A percentile compares a stretch with the other conserved stretches of the same genome.
Conservation (phyloP, 2,888 invertebrate species). For the Cheilosia vernalis region DNA sequence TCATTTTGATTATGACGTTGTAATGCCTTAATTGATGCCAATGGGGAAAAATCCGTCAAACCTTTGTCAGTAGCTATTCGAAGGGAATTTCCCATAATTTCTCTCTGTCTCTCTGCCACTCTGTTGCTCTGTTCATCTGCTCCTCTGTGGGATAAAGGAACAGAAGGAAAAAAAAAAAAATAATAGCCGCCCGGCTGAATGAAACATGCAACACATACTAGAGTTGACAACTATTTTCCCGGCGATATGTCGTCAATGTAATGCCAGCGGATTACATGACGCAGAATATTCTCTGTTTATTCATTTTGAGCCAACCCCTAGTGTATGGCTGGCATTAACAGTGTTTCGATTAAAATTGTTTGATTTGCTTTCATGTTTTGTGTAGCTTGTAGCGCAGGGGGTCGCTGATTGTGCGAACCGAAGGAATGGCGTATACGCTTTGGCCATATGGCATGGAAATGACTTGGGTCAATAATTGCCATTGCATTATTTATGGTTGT, state of each 20-base stretch:
- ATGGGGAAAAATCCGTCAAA: slow-evolving; percentile 65
- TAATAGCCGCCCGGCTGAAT: neutral
- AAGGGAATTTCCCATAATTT: slow-evolving; percentile 15
- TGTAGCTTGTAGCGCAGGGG: slow-evolving; percentile 31
- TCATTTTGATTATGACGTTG: slow-evolving; percentile 83
- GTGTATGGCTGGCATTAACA: slow-evolving; percentile 46
- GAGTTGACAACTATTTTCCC: slow-evolving; percentile 54
- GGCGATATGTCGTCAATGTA: slow-evolving; percentile 24
- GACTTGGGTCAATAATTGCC: slow-evolving; percentile 60
- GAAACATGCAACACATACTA: neutral
- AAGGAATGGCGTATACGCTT: slow-evolving; percentile 19
- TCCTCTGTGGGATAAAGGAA: slow-evolving; percentile 7
- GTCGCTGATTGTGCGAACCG: slow-evolving; percentile 16
- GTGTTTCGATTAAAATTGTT: slow-evolving; percentile 69
- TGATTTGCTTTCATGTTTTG: slow-evolving; percentile 63
- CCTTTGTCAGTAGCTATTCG: slow-evolving; percentile 48
- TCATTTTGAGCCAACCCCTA: slow-evolving; percentile 24
- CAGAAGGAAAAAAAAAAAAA: neutral
- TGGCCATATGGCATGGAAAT: slow-evolving; percentile 67
- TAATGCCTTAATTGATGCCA: slow-evolving; percentile 83
- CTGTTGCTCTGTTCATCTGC: neutral
- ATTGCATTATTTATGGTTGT: neutral
- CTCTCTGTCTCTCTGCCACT: no score
- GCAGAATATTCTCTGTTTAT: slow-evolving; percentile 46
- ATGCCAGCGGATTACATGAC: slow-evolving; percentile 64